Evolutionary conservation across 2,113 vertebrate species (phyloP).

Genomic region (Labeo rohita): DNA sequence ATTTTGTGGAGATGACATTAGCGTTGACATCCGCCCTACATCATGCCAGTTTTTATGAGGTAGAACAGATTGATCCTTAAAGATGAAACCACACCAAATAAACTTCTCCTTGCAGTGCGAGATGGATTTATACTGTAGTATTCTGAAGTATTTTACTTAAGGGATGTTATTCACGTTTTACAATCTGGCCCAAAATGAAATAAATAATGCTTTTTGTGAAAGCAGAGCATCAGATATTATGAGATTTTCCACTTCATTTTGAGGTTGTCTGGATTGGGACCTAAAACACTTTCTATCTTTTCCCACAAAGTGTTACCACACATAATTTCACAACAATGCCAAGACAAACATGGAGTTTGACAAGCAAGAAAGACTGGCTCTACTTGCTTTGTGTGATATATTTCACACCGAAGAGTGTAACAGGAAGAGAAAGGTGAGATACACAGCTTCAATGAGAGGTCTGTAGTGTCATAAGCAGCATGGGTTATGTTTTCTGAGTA

Average conservation of each 20-base stretch:
- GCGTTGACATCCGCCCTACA: slow-evolving; percentile 38
- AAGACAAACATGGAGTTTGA: slow-evolving; percentile 37
- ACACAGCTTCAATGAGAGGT: slow-evolving; percentile 13
- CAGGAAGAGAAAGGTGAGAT: slow-evolving; percentile 27
- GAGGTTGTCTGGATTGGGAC: slow-evolving; percentile 13
- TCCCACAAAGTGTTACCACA: slow-evolving; percentile 21
- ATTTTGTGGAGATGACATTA: slow-evolving; percentile 47
- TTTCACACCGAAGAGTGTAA: slow-evolving; percentile 34
- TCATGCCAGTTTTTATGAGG: slow-evolving; percentile 52
- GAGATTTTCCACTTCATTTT: slow-evolving; percentile 10
- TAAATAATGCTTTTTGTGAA: not conserved
- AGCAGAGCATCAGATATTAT: slow-evolving; percentile 5
- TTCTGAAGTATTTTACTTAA: slow-evolving; percentile 13
- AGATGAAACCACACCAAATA: slow-evolving; percentile 56
- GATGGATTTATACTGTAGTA: slow-evolving; percentile 36
- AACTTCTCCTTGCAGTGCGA: slow-evolving; percentile 41
- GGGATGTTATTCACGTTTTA: not conserved
- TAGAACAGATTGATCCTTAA: slow-evolving; percentile 55
- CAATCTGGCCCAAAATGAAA: not conserved
- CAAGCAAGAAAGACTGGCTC: slow-evolving; percentile 27
- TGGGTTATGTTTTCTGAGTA: slow-evolving; percentile 2
- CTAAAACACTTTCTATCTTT: slow-evolving; percentile 27
- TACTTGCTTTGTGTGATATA: slow-evolving; percentile 20
- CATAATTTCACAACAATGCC: slow-evolving; percentile 45
- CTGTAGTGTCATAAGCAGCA: slow-evolving; percentile 9